Evolutionary conservation across 2,888 invertebrate species (phyloP), one percentile per base, ranked within the genome.

Genomic region (Tuberolachnus salignus): DNA sequence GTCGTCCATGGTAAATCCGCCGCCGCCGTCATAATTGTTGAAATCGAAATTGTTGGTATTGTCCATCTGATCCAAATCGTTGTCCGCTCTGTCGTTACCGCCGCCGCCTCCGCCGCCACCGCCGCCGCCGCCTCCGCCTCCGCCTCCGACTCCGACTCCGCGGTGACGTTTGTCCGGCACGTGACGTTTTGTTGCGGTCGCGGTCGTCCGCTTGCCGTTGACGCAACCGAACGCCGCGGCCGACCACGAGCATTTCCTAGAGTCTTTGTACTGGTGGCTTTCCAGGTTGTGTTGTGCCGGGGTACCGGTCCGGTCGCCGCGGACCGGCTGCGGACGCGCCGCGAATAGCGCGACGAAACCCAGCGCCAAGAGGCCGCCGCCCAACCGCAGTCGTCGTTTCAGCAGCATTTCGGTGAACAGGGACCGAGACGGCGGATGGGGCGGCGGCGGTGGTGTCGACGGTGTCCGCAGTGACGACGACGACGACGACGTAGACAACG

Each of bases 211-310:
- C 19, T 21, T 34, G 19, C 71, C 51, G 42, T 34, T 34, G 34
- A 9, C 34, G 16, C 73, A 63, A 11, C 63, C 63, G 21, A 69
- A n/a, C n/a, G 57, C 69, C 21, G 51, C 21, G 46, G 67, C 67
- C 42, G 78, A 46, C 49, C 67, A 10, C 49, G 21, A 3, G 14
- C 78, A 78, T 49, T 78, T 78, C 21, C 78, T 67, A 4, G 78
- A 69, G 78, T 78, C 78, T 16, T 69, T 69, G 34, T 78, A 69
- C 49, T 57, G 78, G 14, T 69, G 57, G 21, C 34, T 57, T 9
- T 75, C 75, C 46, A 75, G 55, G 26, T 61, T 26, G 49, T 75
- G 57, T 1, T 57, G 75, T n/a, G 71, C 34, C 34, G 6, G 3
- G 34, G 34, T 44, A 19, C 55, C 63, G 23, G 14, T 21, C 14